Percentiles rank a stretch among this genome's conserved stretches.
Evolutionary conservation across 2,113 vertebrate genomes (phyloP).

Genomic region (Elgaria multicarinata): DNA sequence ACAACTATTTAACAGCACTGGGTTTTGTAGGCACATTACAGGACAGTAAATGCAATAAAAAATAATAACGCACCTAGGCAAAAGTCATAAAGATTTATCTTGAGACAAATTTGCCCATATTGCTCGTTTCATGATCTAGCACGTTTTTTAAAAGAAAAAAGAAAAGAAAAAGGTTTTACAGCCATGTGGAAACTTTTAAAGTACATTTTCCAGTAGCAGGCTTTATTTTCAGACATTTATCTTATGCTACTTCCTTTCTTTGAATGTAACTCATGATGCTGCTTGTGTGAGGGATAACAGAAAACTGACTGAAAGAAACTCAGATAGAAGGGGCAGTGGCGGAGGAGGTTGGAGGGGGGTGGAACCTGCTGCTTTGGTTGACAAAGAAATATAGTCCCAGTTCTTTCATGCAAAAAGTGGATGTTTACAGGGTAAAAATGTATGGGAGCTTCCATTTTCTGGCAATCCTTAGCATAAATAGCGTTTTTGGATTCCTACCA

Average conservation of each 20-base stretch:
- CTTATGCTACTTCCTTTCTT: conserved; percentile 67
- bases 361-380: conserved; percentile 19
- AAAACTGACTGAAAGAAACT: conserved; percentile 54
- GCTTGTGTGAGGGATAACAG: conserved; percentile 64
- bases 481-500: conserved; percentile 57
- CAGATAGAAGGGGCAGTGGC: neutral
- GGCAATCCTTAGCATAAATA: conserved; percentile 34
- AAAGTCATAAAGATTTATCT: conserved; percentile 46
- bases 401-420: conserved; percentile 42
- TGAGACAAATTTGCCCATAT: conserved; percentile 38
- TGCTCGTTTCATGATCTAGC: conserved; percentile 46
- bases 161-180: conserved; percentile 22
- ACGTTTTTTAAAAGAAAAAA: neutral
- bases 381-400: conserved; percentile 63
- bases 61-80: neutral
- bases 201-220: conserved; percentile 59
- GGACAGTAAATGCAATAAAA: conserved; percentile 2
- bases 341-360: neutral
- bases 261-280: conserved; percentile 60
- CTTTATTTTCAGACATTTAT: conserved; percentile 66
- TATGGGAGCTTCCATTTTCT: conserved; percentile 44
- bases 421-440: conserved; percentile 54
- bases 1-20: neutral
- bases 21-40: conserved; percentile 14
- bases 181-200: conserved; percentile 56